phyloP scores from a whole-genome alignment of 2,113 vertebrate genomes.

The Vidua chalybeata region DNA sequence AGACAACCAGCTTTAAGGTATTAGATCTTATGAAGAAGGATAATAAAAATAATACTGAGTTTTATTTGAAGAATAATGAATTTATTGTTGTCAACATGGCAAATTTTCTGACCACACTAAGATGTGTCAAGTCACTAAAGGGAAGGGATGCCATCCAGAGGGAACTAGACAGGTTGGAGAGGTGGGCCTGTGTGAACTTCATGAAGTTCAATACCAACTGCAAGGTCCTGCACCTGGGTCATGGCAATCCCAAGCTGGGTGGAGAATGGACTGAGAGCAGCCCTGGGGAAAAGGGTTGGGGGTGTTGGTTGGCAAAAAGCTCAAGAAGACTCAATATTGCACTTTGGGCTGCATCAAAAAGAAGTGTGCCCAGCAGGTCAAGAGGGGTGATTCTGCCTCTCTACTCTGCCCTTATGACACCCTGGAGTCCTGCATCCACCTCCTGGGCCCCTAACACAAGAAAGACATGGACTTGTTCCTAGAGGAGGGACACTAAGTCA shows the following conservation, averaged over 20 bases:
- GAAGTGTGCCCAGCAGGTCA: not conserved
- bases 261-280: not conserved
- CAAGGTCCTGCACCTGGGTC: not conserved
- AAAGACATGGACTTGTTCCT: not conserved
- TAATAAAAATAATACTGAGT: not conserved
- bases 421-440: not conserved
- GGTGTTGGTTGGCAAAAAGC: rapidly evolving
- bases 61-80: not conserved
- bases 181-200: not conserved
- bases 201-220: not conserved
- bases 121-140: not conserved
- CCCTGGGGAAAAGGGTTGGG: not conserved
- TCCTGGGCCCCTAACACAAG: too few relatives aligned
- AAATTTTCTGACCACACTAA: not conserved
- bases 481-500: not conserved
- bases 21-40: not conserved
- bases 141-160: not conserved
- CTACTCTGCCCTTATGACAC: not conserved
- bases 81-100: not conserved
- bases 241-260: not conserved
- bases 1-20: not conserved
- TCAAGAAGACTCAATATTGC: not conserved
- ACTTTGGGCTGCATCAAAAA: not conserved
- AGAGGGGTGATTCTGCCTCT: not conserved
- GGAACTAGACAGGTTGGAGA: not conserved